Evolutionary conservation across 2,797 vertebrate genomes (phyloP), one percentile per base, ranked within the genome.

Genomic region (Craterocephalus amniculus): DNA sequence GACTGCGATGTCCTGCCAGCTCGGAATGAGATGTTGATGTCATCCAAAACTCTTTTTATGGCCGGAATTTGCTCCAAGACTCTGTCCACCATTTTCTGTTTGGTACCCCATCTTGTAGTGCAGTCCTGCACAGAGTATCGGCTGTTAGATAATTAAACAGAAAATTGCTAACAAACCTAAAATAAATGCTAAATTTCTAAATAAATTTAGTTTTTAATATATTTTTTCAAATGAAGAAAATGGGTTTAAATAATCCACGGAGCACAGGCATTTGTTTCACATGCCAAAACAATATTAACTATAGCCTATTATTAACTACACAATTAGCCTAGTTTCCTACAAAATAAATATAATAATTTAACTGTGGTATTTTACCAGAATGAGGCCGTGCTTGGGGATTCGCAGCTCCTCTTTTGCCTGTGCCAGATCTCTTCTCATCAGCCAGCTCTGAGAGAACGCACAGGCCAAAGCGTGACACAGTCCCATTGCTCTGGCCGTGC

Each of bases 61-160:
- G n/a, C n/a, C n/a, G n/a, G n/a, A n/a, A n/a, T 18, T 45, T 14
- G n/a, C 24, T 55, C 52, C 52, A 55, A 16, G 10, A 55, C 27
- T 55, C 52, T 2, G 24, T 55, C 52, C 52, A 55, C 52, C 52
- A 55, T 55, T 29, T 27, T 27, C 52, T 55, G 52, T 29, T 55
- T 55, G 24, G 52, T 9, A 10, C 52, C 52, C 52, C 52, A 55
- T 55, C 24, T 27, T 54, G 26, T 54, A 13, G 52, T 3, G 27
- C 52, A 54, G 52, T 54, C 52, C 52, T 54, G 52, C 11, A 12
- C 8, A 11, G 13, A 55, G 14, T 55, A 7, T 32, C 7, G 31
- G 31, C 31, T 7, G 3, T 32, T 32, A 3, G n/a, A 20, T 54
- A n/a, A n/a, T n/a, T 54, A 10, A 29, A 54, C 18, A 6, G 51